Base-by-base conservation (phyloP, 2,113 vertebrate species). In the Microcebus ravelobensis region DNA sequence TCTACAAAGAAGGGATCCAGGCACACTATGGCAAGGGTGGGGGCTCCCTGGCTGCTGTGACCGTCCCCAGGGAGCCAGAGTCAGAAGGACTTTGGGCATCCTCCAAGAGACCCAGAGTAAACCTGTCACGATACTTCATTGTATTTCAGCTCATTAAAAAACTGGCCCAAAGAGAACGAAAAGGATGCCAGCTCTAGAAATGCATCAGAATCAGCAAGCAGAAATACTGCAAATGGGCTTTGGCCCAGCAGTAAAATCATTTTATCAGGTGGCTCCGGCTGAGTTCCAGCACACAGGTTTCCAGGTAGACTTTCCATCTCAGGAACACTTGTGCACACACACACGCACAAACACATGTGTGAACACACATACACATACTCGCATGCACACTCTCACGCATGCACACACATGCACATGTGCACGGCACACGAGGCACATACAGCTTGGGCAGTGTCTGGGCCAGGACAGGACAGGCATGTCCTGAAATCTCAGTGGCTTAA, bases 71-170 rank as follows among this genome's bases (percentile, higher is more conserved):
- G 36, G 11, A 20, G 25, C 21, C 29, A 31, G 71, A n/a, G 65
- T 4, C 34, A 79, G 85, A n/a, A 13, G 10, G 2, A 48, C 15
- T 25, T 45, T 12, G 25, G 61, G n/a, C 27, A 18, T 34, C 81
- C 7, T 55, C 73, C 55, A 39, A 10, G 74, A 83, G 59, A 76
- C 36, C 8, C 20, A 15, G 29, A 65, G 13, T 4, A 34, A 73
- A 8, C 10, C 11, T 0, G 0, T 2, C 21, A 52, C 17, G n/a
- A 70, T 25, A 83, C 8, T 11, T 45, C 20, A 4, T 8, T 34
- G 11, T 5, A 25, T 65, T 76, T 74, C 39, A 52, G 18, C 12
- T 9, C 39, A 39, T 29, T 5, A 48, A 31, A 83, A 31, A 45
- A 23, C 8, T 25, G 14, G 48, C 5, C 57, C 31, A 39, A 8